Conservation (phyloP, 1,140 invertebrate species). For the Megathymus violae region DNA sequence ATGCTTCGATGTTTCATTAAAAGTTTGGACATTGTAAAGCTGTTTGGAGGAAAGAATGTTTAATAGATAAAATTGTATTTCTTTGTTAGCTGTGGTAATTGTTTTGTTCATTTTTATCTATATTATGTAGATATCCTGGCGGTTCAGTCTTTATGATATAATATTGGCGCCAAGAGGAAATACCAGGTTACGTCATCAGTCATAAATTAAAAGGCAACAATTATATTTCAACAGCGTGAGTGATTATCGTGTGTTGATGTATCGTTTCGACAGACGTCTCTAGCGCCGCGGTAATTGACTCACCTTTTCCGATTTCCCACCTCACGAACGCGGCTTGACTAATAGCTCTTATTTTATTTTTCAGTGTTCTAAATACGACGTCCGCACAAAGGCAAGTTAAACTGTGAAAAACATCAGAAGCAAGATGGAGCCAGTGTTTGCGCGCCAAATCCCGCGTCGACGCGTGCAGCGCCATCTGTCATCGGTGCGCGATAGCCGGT, state of each 20-base stretch:
- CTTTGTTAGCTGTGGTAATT: background rate
- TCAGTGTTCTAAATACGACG: slow-evolving; percentile 69
- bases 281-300: slow-evolving; percentile 60
- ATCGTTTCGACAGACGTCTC: slow-evolving; percentile 57
- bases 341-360: slow-evolving; percentile 68
- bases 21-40: too few relatives aligned
- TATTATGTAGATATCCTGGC: background rate
- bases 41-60: slow-evolving; percentile 1
- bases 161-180: slow-evolving; percentile 1
- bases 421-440: slow-evolving; percentile 67
- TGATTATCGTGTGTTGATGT: slow-evolving; percentile 50
- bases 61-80: background rate
- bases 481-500: slow-evolving; percentile 47
- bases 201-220: slow-evolving; percentile 23
- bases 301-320: slow-evolving; percentile 59
- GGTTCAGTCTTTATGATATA: slow-evolving; percentile 1
- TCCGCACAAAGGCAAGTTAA: slow-evolving; percentile 57
- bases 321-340: slow-evolving; percentile 55
- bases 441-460: slow-evolving; percentile 63
- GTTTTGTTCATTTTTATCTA: background rate
- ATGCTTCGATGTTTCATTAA: too few relatives aligned
- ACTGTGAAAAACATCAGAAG: slow-evolving; percentile 68
- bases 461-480: slow-evolving; percentile 57
- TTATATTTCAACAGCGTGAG: slow-evolving; percentile 2
- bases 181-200: slow-evolving; percentile 19